Percentiles rank a stretch among this genome's conserved stretches.
phyloP scores from a whole-genome alignment of 2,888 invertebrate genomes.

The Leuctra nigra region DNA sequence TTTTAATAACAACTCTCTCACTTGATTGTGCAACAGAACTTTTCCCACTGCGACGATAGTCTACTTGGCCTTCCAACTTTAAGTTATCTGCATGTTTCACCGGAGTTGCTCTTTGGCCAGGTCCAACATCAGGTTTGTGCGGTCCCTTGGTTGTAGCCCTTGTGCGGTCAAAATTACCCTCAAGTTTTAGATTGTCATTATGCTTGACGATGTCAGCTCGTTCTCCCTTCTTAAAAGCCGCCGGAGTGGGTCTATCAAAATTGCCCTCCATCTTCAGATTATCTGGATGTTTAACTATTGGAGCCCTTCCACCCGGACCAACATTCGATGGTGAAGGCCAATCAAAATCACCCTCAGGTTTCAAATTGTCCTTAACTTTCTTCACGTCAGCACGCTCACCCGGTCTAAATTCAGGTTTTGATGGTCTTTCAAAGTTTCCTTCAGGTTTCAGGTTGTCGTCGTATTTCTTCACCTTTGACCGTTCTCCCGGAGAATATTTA shows the following conservation, averaged over 20 bases:
- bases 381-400: slow-evolving; percentile 28
- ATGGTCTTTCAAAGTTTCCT: slow-evolving; percentile 38
- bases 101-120: slow-evolving; percentile 32
- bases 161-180: slow-evolving; percentile 37
- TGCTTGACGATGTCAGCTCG: slow-evolving; percentile 33
- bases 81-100: slow-evolving; percentile 38
- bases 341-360: slow-evolving; percentile 40
- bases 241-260: slow-evolving; percentile 22
- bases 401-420: slow-evolving; percentile 36
- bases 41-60: slow-evolving; percentile 36
- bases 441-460: slow-evolving; percentile 43
- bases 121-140: slow-evolving; percentile 20
- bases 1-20: slow-evolving; percentile 38
- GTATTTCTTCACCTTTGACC: slow-evolving; percentile 35
- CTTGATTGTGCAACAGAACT: slow-evolving; percentile 37
- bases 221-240: slow-evolving; percentile 29
- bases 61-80: slow-evolving; percentile 46
- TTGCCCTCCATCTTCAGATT: slow-evolving; percentile 31
- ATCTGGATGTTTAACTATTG: slow-evolving; percentile 33
- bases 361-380: slow-evolving; percentile 18
- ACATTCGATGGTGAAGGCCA: slow-evolving; percentile 43
- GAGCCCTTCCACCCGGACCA: slow-evolving; percentile 37
- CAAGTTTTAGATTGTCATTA: slow-evolving; percentile 37
- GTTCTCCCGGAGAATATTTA: slow-evolving; percentile 29
- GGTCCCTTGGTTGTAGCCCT: too few relatives aligned